Conservation (phyloP, 2,113 vertebrate genomes). For the Mormyrus lacerda region DNA sequence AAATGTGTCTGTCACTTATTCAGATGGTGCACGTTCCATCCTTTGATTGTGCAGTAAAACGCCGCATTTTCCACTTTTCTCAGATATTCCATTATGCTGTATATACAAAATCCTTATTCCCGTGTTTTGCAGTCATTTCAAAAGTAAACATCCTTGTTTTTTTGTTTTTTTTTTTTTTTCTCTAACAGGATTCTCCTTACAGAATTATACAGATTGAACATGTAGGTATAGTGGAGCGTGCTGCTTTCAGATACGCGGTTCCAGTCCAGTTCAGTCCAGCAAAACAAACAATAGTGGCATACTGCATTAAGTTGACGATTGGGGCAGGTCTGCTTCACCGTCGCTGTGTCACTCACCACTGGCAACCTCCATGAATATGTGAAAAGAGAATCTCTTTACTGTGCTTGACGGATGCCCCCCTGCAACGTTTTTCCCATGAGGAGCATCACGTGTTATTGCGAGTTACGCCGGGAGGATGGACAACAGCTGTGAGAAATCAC, state of each 20-base stretch:
- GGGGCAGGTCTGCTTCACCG: slow-evolving; percentile 6
- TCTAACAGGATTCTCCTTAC: background rate
- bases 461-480: slow-evolving; percentile 45
- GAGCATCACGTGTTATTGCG: slow-evolving; percentile 42
- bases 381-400: slow-evolving; percentile 42
- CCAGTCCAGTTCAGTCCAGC: background rate
- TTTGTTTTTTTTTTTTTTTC: background rate
- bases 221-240: background rate
- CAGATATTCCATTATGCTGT: background rate
- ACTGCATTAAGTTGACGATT: slow-evolving; percentile 13
- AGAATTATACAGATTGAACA: background rate
- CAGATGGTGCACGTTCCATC: background rate
- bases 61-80: background rate
- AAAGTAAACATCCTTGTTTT: background rate
- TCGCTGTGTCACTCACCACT: background rate
- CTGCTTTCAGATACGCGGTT: background rate
- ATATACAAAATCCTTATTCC: background rate
- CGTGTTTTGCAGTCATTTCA: background rate
- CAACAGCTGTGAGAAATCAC: slow-evolving; percentile 48
- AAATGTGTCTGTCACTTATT: background rate
- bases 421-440: slow-evolving; percentile 45
- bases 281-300: background rate
- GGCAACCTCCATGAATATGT: slow-evolving; percentile 22
- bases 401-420: slow-evolving; percentile 42
- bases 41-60: background rate